These are phyloP conservation scores for Drosophila pseudoobscura DNA, from an alignment of 1,140 invertebrate genomes.

Conservation along the genomic window DNA sequence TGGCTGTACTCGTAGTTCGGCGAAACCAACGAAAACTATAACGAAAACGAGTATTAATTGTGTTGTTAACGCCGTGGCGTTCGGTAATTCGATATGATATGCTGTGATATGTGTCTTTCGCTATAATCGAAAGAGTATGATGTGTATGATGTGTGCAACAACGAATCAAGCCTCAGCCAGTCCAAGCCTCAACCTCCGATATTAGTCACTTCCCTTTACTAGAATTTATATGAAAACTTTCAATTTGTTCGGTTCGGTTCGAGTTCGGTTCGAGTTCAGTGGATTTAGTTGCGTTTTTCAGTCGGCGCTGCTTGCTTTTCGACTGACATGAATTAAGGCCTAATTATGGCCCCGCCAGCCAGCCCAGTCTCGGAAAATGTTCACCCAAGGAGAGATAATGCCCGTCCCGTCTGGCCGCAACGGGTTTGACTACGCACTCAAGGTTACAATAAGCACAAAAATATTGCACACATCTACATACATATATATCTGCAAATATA, in stretches of 20 bases:
- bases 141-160: not conserved
- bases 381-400: slow-evolving; percentile 48
- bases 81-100: slow-evolving; percentile 60
- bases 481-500: not conserved
- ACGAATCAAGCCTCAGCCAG: not conserved
- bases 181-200: slow-evolving; percentile 27
- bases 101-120: slow-evolving; percentile 21
- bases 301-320: slow-evolving; percentile 2
- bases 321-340: slow-evolving; percentile 64
- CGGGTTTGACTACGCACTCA: slow-evolving; percentile 62
- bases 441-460: slow-evolving; percentile 48
- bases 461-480: not conserved
- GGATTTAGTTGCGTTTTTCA: slow-evolving; percentile 17
- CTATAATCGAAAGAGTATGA: not conserved
- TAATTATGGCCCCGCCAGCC: slow-evolving; percentile 65
- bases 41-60: slow-evolving; percentile 60
- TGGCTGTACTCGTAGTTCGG: slow-evolving; percentile 17
- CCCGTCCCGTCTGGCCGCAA: slow-evolving; percentile 60
- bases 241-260: slow-evolving; percentile 21
- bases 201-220: slow-evolving; percentile 75
- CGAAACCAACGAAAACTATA: slow-evolving; percentile 27
- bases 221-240: slow-evolving; percentile 68
- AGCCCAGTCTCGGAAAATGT: slow-evolving; percentile 54
- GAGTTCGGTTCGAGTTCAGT: slow-evolving; percentile 3
- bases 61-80: slow-evolving; percentile 67